phyloP scores from a whole-genome alignment of 2,113 vertebrate species.

The Elephas maximus region DNA sequence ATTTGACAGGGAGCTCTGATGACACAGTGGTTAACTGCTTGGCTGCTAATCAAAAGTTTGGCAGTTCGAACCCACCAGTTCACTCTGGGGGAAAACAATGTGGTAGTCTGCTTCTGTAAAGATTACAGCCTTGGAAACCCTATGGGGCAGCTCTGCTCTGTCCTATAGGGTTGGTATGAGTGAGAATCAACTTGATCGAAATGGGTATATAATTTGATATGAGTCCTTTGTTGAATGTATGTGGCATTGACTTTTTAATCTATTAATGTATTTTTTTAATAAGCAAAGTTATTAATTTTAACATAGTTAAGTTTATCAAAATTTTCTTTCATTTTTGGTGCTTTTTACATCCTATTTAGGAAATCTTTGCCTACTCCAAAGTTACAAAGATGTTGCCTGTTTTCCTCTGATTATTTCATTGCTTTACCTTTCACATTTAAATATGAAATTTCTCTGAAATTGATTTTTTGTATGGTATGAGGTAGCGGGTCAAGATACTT shows the following conservation, averaged over 20 bases:
- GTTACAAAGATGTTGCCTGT: not conserved
- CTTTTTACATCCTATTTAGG: not conserved
- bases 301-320: not conserved
- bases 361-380: not conserved
- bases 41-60: too few species aligned
- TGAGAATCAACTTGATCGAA: too few species aligned
- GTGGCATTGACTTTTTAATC: not conserved
- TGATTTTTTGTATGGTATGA: not conserved
- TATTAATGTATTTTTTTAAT: not conserved
- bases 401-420: not conserved
- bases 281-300: slow-evolving; percentile 42
- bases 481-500: not conserved
- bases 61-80: too few species aligned
- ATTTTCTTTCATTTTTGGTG: slow-evolving; percentile 24
- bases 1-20: not conserved
- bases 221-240: not conserved
- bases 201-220: not conserved
- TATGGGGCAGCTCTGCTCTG: too few species aligned
- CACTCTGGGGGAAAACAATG: too few species aligned
- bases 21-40: too few species aligned
- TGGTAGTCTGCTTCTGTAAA: not conserved
- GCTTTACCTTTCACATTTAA: not conserved
- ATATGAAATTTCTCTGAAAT: not conserved
- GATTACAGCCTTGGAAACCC: too few species aligned
- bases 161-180: too few species aligned